These are phyloP conservation scores for Sipunculus nudus DNA, from an alignment of 2,888 invertebrate species.

Conservation along the genomic window DNA sequence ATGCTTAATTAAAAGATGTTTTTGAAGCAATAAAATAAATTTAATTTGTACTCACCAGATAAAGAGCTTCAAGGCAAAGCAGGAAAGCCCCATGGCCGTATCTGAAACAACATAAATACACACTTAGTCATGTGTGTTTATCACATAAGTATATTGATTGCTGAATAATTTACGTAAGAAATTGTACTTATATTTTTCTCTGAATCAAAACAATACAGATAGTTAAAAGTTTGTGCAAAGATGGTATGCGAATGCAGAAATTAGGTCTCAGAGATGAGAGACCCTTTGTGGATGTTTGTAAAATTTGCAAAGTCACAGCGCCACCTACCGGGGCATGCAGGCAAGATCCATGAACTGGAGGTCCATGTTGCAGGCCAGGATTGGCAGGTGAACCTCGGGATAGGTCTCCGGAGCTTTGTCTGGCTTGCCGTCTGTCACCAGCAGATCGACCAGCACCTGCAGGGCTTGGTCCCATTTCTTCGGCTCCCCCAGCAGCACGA, in stretches of 20 bases:
- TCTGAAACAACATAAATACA: conserved; percentile 37
- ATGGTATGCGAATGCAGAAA: too few relatives aligned
- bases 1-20: too few relatives aligned
- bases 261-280: too few relatives aligned
- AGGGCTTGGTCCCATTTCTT: conserved; percentile 64
- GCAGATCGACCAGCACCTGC: conserved; percentile 63
- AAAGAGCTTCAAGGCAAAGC: conserved; percentile 63
- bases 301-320: too few relatives aligned
- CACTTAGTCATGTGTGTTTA: too few relatives aligned
- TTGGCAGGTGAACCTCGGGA: conserved; percentile 55
- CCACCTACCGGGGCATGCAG: conserved; percentile 61
- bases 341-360: conserved; percentile 66
- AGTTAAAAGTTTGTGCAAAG: too few relatives aligned
- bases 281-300: too few relatives aligned
- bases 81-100: conserved; percentile 66
- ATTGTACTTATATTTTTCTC: too few relatives aligned
- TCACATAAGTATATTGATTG: too few relatives aligned
- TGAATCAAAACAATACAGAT: too few relatives aligned
- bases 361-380: conserved; percentile 67
- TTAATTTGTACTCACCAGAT: conserved; percentile 58
- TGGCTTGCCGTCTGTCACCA: conserved; percentile 64
- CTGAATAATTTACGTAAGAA: too few relatives aligned
- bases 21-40: too few relatives aligned
- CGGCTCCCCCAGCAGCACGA: conserved; percentile 65
- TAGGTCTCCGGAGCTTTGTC: conserved; percentile 44